A percentile compares a stretch with the other conserved stretches of the same genome.
These are phyloP conservation scores for Myotis pilosus DNA, from an alignment of 2,797 vertebrate genomes.

Conservation along the genomic window DNA sequence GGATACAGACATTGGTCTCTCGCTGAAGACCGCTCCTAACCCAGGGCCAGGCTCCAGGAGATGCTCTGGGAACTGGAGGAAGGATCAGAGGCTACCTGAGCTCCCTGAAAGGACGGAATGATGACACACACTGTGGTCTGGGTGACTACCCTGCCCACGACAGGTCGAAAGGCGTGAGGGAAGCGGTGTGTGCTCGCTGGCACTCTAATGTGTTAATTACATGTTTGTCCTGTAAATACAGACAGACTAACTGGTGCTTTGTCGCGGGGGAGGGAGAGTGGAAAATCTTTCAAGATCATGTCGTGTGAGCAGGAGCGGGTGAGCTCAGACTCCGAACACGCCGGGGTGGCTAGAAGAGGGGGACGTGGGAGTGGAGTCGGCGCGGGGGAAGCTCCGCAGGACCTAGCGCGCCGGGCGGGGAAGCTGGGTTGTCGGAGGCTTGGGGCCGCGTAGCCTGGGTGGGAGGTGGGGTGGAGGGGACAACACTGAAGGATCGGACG, in stretches of 20 bases:
- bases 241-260: not conserved
- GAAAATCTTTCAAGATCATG: not conserved
- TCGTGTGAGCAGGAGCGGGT: not conserved
- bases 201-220: not conserved
- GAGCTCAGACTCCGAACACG: fast-evolving
- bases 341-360: not conserved
- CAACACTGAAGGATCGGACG: too few relatives aligned
- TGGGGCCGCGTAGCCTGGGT: too few relatives aligned
- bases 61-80: not conserved
- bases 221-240: not conserved
- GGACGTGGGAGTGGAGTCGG: fast-evolving
- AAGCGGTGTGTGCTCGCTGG: not conserved
- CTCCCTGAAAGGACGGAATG: not conserved
- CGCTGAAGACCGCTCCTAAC: not conserved
- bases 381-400: not conserved
- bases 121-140: fast-evolving
- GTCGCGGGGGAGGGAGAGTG: not conserved
- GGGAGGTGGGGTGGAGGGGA: not conserved
- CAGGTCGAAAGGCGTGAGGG: not conserved
- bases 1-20: not conserved
- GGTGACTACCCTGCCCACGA: not conserved
- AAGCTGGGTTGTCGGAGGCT: too few relatives aligned
- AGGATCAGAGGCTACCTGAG: not conserved
- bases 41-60: not conserved
- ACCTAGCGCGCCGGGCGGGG: not conserved